Conservation (phyloP, 1,140 invertebrate genomes). For the Coelopa frigida region DNA sequence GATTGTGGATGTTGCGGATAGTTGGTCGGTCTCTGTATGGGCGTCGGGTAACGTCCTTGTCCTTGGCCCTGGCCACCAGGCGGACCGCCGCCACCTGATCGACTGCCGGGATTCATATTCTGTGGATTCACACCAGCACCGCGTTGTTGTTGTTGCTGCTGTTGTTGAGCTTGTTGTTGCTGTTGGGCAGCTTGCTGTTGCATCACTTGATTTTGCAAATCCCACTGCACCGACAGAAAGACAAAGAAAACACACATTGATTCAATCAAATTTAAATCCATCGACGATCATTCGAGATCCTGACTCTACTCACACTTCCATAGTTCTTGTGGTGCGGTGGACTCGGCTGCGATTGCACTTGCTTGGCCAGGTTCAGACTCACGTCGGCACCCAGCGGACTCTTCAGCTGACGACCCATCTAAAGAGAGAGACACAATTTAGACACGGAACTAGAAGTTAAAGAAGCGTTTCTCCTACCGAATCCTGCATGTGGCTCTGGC, state of each 20-base stretch:
- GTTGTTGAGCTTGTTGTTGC: conserved; percentile 44
- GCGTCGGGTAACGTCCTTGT: conserved; percentile 41
- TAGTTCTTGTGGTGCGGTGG: conserved; percentile 54
- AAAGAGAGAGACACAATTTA: conserved; percentile 2
- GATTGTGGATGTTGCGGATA: conserved; percentile 45
- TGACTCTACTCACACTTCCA: conserved; percentile 44
- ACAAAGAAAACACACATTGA: neutral
- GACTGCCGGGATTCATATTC: conserved; percentile 17
- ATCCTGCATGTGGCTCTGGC: conserved; percentile 48
- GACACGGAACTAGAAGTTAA: neutral
- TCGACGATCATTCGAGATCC: neutral
- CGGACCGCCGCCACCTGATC: conserved; percentile 26
- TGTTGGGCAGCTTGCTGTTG: conserved; percentile 46
- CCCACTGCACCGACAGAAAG: conserved; percentile 36
- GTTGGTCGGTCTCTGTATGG: conserved; percentile 46
- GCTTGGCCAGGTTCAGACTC: conserved; percentile 38
- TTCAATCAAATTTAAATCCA: neutral
- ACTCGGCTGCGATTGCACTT: conserved; percentile 50
- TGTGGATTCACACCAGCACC: conserved; percentile 16
- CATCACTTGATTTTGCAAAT: conserved; percentile 47
- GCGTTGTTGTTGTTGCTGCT: conserved; percentile 37
- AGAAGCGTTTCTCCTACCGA: conserved; percentile 34
- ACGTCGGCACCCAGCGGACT: conserved; percentile 50
- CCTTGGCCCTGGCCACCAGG: conserved; percentile 27
- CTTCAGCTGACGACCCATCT: conserved; percentile 49